Evolutionary conservation across 2,113 vertebrate genomes (phyloP).

Genomic region (Scomber colias): DNA sequence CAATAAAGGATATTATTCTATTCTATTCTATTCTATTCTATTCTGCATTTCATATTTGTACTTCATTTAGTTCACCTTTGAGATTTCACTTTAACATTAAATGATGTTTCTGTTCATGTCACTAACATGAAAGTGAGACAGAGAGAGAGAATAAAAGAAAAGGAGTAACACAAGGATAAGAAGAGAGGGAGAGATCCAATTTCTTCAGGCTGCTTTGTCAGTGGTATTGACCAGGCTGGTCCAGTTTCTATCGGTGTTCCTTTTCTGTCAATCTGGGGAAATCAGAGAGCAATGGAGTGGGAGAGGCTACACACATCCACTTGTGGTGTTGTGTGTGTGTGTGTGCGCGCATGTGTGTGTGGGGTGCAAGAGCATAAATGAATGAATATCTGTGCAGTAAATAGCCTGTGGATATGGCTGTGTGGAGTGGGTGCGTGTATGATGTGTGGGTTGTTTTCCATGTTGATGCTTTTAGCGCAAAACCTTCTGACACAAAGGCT

Average conservation of each 20-base stretch:
- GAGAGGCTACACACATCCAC: constrained; percentile 41
- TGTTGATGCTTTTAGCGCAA: constrained; percentile 75
- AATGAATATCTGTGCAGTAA: constrained; percentile 71
- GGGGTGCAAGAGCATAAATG: constrained; percentile 59
- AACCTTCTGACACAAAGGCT: constrained; percentile 65
- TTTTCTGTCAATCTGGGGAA: constrained; percentile 82
- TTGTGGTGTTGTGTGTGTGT: constrained; percentile 9
- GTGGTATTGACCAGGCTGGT: constrained; percentile 75
- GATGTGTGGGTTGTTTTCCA: constrained; percentile 75
- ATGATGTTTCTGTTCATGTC: neutral
- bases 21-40: no score
- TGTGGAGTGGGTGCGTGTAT: constrained; percentile 54
- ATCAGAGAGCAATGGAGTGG: constrained; percentile 76
- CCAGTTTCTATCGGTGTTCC: constrained; percentile 72
- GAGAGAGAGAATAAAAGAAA: constrained; percentile 16
- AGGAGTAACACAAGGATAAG: constrained; percentile 5
- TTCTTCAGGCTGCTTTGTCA: constrained; percentile 75
- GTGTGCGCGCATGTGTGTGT: constrained; percentile 21
- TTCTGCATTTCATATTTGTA: no score
- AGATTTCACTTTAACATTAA: constrained; percentile 14
- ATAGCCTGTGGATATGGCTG: constrained; percentile 74
- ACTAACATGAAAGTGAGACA: constrained; percentile 25
- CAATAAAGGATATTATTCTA: no score
- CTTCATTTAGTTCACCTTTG: no score
- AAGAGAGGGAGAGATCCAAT: constrained; percentile 70